phyloP scores from a whole-genome alignment of 2,113 vertebrate genomes.

The Pituophis catenifer region DNA sequence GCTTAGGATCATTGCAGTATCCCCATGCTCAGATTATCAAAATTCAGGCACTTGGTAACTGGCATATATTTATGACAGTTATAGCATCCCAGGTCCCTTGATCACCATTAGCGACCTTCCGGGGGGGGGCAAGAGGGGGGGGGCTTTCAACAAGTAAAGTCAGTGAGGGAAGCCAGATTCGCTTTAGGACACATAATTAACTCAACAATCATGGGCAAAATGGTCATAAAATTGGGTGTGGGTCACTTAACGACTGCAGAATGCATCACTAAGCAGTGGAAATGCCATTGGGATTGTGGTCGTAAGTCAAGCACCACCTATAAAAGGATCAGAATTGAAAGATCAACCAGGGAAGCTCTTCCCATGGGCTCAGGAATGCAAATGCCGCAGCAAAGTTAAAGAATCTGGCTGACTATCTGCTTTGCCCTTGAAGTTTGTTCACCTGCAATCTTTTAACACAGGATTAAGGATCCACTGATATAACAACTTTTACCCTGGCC shows the following conservation, averaged over 20 bases:
- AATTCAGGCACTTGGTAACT: not conserved
- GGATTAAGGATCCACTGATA: not conserved
- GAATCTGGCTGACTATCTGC: not conserved
- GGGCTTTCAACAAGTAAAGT: not conserved
- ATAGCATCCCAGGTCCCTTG: not conserved
- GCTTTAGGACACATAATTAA: not conserved
- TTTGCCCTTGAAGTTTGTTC: not conserved
- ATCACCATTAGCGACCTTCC: not conserved
- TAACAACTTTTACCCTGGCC: not conserved
- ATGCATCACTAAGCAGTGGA: too few species aligned
- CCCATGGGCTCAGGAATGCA: not conserved
- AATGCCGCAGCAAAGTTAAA: not conserved
- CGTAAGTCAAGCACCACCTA: too few species aligned
- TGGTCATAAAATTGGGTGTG: not conserved
- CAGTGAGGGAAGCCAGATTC: not conserved
- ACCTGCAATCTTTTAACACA: not conserved
- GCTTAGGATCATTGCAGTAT: not conserved
- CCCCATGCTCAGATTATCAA: not conserved
- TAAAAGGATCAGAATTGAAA: not conserved
- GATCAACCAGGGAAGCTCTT: not conserved
- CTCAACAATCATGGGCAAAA: not conserved
- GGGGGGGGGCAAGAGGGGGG: rapidly evolving
- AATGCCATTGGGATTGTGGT: too few species aligned
- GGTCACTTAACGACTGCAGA: not conserved
- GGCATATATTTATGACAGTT: not conserved